Evolutionary conservation across 2,113 vertebrate genomes (phyloP).

Genomic region (Emydocephalus ijimae): DNA sequence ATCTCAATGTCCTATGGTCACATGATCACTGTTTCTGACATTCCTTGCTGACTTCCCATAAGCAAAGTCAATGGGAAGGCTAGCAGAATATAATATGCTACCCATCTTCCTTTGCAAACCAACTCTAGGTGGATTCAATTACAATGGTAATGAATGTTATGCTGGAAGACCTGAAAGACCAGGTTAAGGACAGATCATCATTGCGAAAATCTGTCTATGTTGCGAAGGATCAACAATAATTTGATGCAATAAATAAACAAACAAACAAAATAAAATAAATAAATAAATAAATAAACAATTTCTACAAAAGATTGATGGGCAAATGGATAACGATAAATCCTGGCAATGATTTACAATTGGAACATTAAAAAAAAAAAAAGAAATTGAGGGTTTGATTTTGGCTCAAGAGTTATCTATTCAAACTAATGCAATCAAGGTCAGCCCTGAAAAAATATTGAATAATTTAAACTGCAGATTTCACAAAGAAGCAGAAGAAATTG

Average conservation of each 20-base stretch:
- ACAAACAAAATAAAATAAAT: too few relatives aligned
- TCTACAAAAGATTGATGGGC: background rate
- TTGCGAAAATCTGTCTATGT: too few relatives aligned
- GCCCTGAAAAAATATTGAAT: background rate
- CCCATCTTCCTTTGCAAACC: too few relatives aligned
- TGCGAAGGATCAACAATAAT: too few relatives aligned
- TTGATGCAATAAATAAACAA: too few relatives aligned
- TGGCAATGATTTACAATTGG: background rate
- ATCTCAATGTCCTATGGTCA: background rate
- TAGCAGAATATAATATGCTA: background rate
- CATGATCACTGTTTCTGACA: background rate
- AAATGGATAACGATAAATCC: background rate
- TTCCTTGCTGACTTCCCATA: background rate
- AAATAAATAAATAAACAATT: too few relatives aligned
- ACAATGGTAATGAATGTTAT: too few relatives aligned
- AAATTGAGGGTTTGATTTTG: background rate
- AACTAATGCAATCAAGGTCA: background rate
- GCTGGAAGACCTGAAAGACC: too few relatives aligned
- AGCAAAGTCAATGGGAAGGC: background rate
- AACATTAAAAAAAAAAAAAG: background rate
- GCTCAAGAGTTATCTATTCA: background rate
- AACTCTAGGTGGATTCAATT: too few relatives aligned
- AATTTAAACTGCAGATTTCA: background rate
- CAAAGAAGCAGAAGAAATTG: background rate
- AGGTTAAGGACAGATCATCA: too few relatives aligned